Conservation (phyloP, 2,888 invertebrate genomes). For the Neoitamus cyanurus region DNA sequence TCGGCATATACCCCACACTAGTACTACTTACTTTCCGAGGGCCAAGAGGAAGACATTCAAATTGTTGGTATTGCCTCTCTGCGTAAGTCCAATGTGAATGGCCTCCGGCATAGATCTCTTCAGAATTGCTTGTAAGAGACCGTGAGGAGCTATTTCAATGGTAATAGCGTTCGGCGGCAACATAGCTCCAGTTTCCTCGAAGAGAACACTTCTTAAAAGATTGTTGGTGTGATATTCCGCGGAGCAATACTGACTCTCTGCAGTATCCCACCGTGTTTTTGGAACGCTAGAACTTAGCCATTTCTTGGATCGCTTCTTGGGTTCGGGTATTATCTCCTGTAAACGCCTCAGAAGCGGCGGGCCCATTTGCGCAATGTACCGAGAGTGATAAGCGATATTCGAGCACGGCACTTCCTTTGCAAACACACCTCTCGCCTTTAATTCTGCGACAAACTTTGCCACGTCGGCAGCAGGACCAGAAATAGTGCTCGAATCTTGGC, state of each 20-base stretch:
- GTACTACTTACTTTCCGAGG: conserved; percentile 67
- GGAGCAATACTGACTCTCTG: conserved; percentile 73
- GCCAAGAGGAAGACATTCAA: conserved; percentile 63
- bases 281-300: conserved; percentile 92
- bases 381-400: conserved; percentile 91
- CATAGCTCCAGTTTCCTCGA: conserved; percentile 73
- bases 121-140: conserved; percentile 75
- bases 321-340: conserved; percentile 72
- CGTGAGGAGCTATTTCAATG: conserved; percentile 78
- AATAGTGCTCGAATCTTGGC: conserved; percentile 85
- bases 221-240: conserved; percentile 93
- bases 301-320: conserved; percentile 75
- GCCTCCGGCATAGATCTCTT: conserved; percentile 71
- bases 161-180: conserved; percentile 74
- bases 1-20: neutral
- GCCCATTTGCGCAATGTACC: conserved; percentile 79
- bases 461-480: conserved; percentile 84
- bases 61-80: conserved; percentile 69
- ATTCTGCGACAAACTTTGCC: conserved; percentile 72
- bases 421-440: conserved; percentile 79
- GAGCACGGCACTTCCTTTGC: conserved; percentile 86
- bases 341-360: conserved; percentile 75
- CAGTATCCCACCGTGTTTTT: conserved; percentile 75
- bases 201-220: conserved; percentile 71
- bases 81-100: conserved; percentile 72